phyloP scores from a whole-genome alignment of 1,140 invertebrate species.

The Ganaspis sp. region DNA sequence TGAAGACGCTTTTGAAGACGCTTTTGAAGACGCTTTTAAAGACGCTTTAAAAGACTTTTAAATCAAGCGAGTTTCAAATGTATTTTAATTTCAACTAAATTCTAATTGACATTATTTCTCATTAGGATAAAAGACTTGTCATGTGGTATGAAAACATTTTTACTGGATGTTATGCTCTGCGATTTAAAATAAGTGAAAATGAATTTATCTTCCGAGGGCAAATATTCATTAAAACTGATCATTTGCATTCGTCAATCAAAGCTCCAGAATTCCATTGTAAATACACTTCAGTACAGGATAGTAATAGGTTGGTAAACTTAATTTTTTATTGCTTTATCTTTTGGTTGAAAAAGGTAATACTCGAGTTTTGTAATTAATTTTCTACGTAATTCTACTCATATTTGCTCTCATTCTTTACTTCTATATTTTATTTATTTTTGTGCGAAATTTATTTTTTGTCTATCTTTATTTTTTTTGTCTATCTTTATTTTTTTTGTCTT shows the following conservation, averaged over 20 bases:
- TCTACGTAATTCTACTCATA: too few species aligned
- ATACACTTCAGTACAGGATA: constrained; percentile 37
- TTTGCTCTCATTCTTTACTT: too few species aligned
- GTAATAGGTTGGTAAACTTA: neutral
- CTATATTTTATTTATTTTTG: too few species aligned
- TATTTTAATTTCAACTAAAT: constrained; percentile 1
- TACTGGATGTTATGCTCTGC: constrained; percentile 56
- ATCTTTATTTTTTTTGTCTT: too few species aligned
- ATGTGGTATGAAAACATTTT: constrained; percentile 50
- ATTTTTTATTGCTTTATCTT: neutral
- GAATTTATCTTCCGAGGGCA: constrained; percentile 38
- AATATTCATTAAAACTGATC: constrained; percentile 48
- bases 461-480: too few species aligned
- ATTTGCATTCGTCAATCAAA: constrained; percentile 44
- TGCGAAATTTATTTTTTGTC: too few species aligned
- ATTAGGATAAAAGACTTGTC: constrained; percentile 19
- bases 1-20: too few species aligned
- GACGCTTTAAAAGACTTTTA: too few species aligned
- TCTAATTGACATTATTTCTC: constrained; percentile 36
- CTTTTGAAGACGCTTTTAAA: too few species aligned
- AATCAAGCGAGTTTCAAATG: too few species aligned
- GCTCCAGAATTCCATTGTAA: constrained; percentile 48
- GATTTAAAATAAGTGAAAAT: constrained; percentile 46
- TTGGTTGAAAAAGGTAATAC: neutral
- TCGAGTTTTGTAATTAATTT: neutral